Evolutionary conservation across 2,888 invertebrate species (phyloP), one percentile per base, ranked within the genome.

Genomic region (Idaea dimidiata): DNA sequence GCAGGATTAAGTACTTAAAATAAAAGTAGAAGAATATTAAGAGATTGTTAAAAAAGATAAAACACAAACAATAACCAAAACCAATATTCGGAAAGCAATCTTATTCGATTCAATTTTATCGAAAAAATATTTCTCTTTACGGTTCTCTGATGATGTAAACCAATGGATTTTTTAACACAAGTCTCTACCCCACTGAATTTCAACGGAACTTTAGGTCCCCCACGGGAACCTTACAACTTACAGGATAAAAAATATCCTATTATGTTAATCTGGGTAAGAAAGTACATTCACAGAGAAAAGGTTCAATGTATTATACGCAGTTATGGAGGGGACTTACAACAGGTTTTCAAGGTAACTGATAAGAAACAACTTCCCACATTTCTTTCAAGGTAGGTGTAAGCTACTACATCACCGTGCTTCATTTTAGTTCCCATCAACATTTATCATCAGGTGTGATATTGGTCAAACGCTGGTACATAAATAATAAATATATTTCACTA

Each of bases 231-330:
- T 74, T 79, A 75, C 79, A 82, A 79, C 75, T 81, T 81, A 77
- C 73, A 73, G 75, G 77, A 79, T 81, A 81, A 79, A 79, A 80
- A 79, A 82, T 81, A 80, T 79, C 80, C 80, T 79, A 82, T 82
- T 82, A 82, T 81, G 79, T 82, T 79, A 81, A 81, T 82, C 76
- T 71, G 75, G 75, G 72, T 73, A 71, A 72, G 70, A 75, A 78
- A 74, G 72, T 72, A 79, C 75, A 76, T 76, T 79, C 68, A 66
- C 73, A 70, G 69, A 73, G 77, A 76, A 78, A 79, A 80, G 76
- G 76, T 74, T 68, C 75, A 72, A 75, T 68, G 70, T 77, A 79
- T 77, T 75, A 43, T 71, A 72, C 74, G 73, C 74, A 74, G 75
- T 75, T 77, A 78, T 74, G 71, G 76, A 70, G 74, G 75, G 75